Evolutionary conservation across 2,797 vertebrate genomes (phyloP), one percentile per base, ranked within the genome.

Genomic region (Notamacropus eugenii): DNA sequence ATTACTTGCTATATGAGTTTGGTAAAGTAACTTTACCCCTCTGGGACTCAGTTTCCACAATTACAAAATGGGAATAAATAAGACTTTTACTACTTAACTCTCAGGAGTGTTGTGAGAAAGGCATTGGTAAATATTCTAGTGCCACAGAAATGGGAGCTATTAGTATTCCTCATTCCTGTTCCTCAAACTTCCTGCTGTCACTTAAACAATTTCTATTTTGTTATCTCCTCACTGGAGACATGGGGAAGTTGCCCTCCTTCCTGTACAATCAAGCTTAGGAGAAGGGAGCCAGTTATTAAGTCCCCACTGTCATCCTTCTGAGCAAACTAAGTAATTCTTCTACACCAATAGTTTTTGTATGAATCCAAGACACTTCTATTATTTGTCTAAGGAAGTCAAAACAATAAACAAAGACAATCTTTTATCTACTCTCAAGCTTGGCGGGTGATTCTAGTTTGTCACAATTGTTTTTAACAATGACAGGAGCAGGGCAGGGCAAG

Each of bases 201-300:
- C 93, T 96, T 93, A 93, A 93, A 92, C 0, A 19, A 0, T 0
- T 90, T 19, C 12, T 24, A 58, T 96, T 54, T 54, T 58, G 46
- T 91, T 91, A 52, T 55, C 11, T 27, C 22, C 74, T 46, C 74
- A 87, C 8, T 31, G 24, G 54, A 96, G 55, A 96, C 93, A 96
- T 90, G 92, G 90, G 54, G 1, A 67, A 92, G 54, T 95, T 9
- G 46, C 8, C 92, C 5, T 46, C 29, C 31, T 87, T 95, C 90
- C 59, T 90, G 54, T 91, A 46, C 19, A 46, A 46, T 87, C 13
- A 87, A 46, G 40, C 31, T 87, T 46, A 87, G 28, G 92, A 97
- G 54, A 97, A 91, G 93, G 59, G 90, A 40, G 55, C 46, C n/a
- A 92, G 62, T 95, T 91, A 96, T 90, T 95, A 57, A 95, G 92